Base-by-base conservation (phyloP, 2,888 invertebrate genomes). In the Rhopalosiphum nymphaeae region DNA sequence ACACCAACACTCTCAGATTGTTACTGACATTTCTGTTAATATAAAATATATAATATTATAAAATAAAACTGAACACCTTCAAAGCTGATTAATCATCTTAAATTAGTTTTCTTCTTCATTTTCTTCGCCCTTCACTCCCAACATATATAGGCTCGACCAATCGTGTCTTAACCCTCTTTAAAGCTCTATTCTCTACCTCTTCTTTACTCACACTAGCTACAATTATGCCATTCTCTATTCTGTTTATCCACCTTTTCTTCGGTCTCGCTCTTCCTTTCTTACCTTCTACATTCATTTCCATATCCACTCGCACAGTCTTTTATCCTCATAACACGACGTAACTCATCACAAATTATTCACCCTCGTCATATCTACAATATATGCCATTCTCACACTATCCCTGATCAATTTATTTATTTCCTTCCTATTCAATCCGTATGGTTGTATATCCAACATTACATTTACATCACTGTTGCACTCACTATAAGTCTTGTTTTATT, bases 151-250 rank as follows among this genome's bases (percentile, higher is more conserved):
- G 26, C 5, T n/a, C n/a, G 16, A 16, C n/a, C 16, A 67, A 67
- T n/a, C n/a, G 16, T 7, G 5, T 0, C 16, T 67, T n/a, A n/a
- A 16, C n/a, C n/a, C 36, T n/a, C 67, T 13, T 57, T 67, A 67
- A n/a, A 16, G 13, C n/a, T 67, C 1, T n/a, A 4, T 5, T n/a
- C 5, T n/a, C 5, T 4, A n/a, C 5, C 5, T n/a, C 5, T 13
- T 16, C 2, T 57, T 57, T 26, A 57, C 56, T 57, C 57, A 57
- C 26, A 57, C 57, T 3, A n/a, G n/a, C 13, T n/a, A 67, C 7
- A 16, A 7, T 67, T 67, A n/a, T 67, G 67, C n/a, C 3, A 67
- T 67, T n/a, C 5, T n/a, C 13, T 13, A 67, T 67, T n/a, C 4
- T n/a, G n/a, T 67, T n/a, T 16, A 67, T 13, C 1, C 13, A n/a